Percentiles rank a stretch among this genome's conserved stretches.
Evolutionary conservation across 2,797 vertebrate species (phyloP).

Genomic region (Sebastes baramenuke): DNA sequence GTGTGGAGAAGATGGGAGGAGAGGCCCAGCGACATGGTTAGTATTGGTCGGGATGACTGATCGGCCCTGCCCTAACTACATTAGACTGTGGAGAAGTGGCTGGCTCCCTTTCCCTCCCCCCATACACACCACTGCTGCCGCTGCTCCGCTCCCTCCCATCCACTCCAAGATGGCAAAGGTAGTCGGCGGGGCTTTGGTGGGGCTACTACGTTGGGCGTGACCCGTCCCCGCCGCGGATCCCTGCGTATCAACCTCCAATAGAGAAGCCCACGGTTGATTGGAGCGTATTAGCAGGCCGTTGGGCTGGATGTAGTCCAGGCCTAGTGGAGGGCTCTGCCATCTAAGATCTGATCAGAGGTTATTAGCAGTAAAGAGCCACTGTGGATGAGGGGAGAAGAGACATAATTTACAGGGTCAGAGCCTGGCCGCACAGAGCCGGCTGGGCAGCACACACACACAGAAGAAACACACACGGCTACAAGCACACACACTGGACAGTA

Average conservation of each 20-base stretch:
- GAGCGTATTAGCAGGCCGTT: constrained; percentile 56
- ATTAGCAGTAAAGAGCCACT: constrained; percentile 87
- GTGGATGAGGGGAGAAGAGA: constrained; percentile 78
- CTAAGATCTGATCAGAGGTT: constrained; percentile 84
- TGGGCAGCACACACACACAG: constrained; percentile 30
- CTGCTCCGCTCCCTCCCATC: constrained; percentile 12
- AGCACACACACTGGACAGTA: constrained; percentile 78
- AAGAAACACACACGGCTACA: constrained; percentile 10
- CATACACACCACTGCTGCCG: constrained; percentile 15
- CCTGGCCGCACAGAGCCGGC: constrained; percentile 65
- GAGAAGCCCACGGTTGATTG: constrained; percentile 59
- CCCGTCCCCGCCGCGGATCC: constrained; percentile 35
- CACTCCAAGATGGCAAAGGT: constrained; percentile 37
- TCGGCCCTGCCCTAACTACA: constrained; percentile 75
- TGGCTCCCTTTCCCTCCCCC: constrained; percentile 50
- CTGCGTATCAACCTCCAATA: constrained; percentile 46
- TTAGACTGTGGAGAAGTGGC: constrained; percentile 79
- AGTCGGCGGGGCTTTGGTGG: constrained; percentile 15
- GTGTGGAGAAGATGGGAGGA: constrained; percentile 75
- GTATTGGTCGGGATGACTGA: constrained; percentile 83
- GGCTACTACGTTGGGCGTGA: constrained; percentile 39
- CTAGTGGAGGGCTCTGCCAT: constrained; percentile 71
- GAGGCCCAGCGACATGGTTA: constrained; percentile 81
- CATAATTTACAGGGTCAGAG: constrained; percentile 88
- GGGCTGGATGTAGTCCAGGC: constrained; percentile 69